Conservation (phyloP, 2,797 vertebrate species). For the Ciconia nigra region DNA sequence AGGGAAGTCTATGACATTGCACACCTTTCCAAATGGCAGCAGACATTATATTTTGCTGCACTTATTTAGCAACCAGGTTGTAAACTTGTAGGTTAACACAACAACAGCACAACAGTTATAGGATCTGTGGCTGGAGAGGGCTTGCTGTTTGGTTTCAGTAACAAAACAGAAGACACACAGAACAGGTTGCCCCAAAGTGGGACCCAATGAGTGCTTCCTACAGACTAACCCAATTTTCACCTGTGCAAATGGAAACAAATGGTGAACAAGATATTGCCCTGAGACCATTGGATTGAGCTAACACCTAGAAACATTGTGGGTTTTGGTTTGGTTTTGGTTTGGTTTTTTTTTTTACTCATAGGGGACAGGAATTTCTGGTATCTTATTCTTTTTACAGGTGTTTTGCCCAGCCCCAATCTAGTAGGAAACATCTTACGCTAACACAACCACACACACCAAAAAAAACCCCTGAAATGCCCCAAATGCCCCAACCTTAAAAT, state of each 20-base stretch:
- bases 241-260: background rate
- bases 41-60: background rate
- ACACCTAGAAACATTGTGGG: background rate
- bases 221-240: background rate
- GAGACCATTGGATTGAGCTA: background rate
- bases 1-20: background rate
- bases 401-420: background rate
- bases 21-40: background rate
- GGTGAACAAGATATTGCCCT: background rate
- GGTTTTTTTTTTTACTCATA: background rate
- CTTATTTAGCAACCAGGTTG: background rate
- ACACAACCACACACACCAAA: background rate
- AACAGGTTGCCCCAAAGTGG: background rate
- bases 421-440: background rate
- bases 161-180: background rate
- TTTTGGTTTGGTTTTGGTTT: too few relatives aligned
- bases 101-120: background rate
- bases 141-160: background rate
- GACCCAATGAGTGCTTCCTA: background rate
- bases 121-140: accelerated
- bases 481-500: background rate
- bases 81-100: background rate
- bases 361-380: background rate
- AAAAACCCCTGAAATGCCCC: background rate
- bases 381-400: background rate